Base-by-base conservation (phyloP, 2,888 invertebrate genomes). In the Trichopria drosophilae region DNA sequence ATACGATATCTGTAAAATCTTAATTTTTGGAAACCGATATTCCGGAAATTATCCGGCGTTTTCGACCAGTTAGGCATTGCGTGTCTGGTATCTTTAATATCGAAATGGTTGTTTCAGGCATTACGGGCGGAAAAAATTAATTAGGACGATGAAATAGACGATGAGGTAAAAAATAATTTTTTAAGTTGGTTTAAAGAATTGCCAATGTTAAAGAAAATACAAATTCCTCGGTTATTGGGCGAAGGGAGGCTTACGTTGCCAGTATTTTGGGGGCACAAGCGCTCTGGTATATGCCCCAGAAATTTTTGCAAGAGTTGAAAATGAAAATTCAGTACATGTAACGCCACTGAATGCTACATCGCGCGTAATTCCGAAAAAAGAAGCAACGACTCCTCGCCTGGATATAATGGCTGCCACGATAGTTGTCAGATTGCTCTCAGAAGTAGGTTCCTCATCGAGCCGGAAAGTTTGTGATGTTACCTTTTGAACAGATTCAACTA, bases 361-460 rank as follows among this genome's bases (percentile, higher is more conserved):
- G 16, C 57, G 70, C 52, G 59, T 70, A 13, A 58, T 65, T 16
- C 62, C 65, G 1, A 18, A 59, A 3, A 63, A 15, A 42, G 63
- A 65, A 32, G 36, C 57, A 7, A 62, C 62, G 1, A 68, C 69
- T 18, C 66, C 67, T 3, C 50, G 68, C 16, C 43, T 71, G 9
- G 69, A 72, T 55, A 44, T 71, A 20, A 39, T 69, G 41, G 67
- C 60, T 3, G 63, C 64, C 6, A 39, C 55, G 4, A 64, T 70
- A 32, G 66, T 58, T 20, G 59, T 51, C 7, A 32, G 68, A 45
- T 44, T 66, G 15, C 36, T 39, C 9, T 26, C 32, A 3, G 20
- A 47, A 1, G 43, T 53, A 4, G 4, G 37, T 10, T 34, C 23
- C 12, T 34, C 49, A 1, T 37, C 53, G n/a, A 22, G 7, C 18